Base-by-base conservation (phyloP, 2,797 vertebrate species). In the Cynopterus sphinx region DNA sequence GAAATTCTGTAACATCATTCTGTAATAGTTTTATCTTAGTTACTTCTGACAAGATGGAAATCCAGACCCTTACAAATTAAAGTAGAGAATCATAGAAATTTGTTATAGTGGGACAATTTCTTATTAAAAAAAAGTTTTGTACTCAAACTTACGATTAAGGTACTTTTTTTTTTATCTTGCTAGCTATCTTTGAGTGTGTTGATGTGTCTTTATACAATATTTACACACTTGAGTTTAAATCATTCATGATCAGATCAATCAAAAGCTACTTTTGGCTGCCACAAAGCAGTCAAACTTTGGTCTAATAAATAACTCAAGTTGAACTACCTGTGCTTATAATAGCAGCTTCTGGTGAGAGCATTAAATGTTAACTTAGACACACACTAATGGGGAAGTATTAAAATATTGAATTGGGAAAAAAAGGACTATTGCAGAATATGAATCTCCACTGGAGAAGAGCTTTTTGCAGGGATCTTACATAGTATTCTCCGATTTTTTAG, bases 401-500 rank as follows among this genome's bases (percentile, higher is more conserved):
- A 84, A 93, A 77, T 95, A 85, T 57, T 67, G 83, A 57, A 71
- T 67, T 70, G 53, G 5, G 6, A 12, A 2, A 11, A 41, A 59
- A 41, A n/a, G 13, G 5, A 82, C 8, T 73, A 39, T 90, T 67
- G 9, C 3, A 75, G 65, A 96, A 67, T 91, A 79, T 51, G n/a
- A 74, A 26, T 91, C 63, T 10, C 67, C 63, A 59, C 28, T 79
- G 39, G 46, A 70, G 17, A 87, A 26, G n/a, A 92, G 31, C 65
- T 83, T 70, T 21, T 4, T 53, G 28, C 22, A 59, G n/a, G 63
- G 2, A 33, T 43, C 86, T 87, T 73, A 61, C 46, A 36, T 36
- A 87, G 12, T 86, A 49, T 31, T 89, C 53, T 84, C 65, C 96
- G 63, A 59, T 10, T 71, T 95, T 95, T 65, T 53, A 73, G 41